A percentile compares a stretch with the other conserved stretches of the same genome.
These are phyloP conservation scores for Leucophenga varia DNA, from an alignment of 1,140 invertebrate genomes.

Conservation along the genomic window DNA sequence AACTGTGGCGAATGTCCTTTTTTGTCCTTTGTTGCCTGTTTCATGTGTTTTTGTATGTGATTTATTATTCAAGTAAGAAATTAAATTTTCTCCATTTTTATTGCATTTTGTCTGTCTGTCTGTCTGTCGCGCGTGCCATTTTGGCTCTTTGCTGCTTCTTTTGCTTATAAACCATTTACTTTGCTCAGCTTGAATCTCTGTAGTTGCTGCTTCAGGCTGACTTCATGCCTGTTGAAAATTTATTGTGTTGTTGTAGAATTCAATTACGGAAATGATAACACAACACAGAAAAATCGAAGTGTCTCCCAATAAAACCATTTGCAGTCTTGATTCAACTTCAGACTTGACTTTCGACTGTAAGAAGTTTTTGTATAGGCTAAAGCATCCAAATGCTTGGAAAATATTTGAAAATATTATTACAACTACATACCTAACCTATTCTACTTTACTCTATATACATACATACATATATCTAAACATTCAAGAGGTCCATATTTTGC, in stretches of 20 bases:
- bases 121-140: constrained; percentile 17
- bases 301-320: too few species aligned
- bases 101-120: constrained; percentile 28
- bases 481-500: too few species aligned
- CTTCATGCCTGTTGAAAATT: constrained; percentile 31
- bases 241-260: constrained; percentile 49
- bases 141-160: too few species aligned
- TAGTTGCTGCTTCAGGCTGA: constrained; percentile 17
- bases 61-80: constrained; percentile 54
- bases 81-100: constrained; percentile 51
- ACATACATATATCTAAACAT: too few species aligned
- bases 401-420: too few species aligned
- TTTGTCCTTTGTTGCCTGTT: background rate
- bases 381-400: too few species aligned
- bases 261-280: constrained; percentile 22
- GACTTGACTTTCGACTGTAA: too few species aligned
- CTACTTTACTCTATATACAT: too few species aligned
- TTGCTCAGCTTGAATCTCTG: background rate
- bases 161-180: too few species aligned
- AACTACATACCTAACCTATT: too few species aligned
- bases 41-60: constrained; percentile 43
- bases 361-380: too few species aligned
- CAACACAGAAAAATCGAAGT: constrained; percentile 5
- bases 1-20: background rate
- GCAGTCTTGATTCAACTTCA: too few species aligned